Conservation (phyloP, 2,113 vertebrate species). For the Emydocephalus ijimae region DNA sequence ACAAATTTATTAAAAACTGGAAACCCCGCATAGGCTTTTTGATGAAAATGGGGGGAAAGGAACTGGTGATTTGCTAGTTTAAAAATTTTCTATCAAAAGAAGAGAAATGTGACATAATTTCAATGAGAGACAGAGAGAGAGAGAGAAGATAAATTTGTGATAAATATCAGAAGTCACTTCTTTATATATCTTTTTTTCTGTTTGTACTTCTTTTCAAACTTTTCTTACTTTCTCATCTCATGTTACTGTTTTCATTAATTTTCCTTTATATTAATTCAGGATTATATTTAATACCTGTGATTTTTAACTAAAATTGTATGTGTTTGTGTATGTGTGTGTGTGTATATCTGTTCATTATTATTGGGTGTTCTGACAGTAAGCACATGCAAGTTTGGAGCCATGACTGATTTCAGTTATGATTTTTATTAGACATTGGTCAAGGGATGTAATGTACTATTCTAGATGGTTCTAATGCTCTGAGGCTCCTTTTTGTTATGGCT, state of each 20-base stretch:
- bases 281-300: background rate
- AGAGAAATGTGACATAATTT: background rate
- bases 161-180: background rate
- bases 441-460: background rate
- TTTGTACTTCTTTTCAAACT: background rate
- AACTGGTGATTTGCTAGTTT: background rate
- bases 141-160: background rate
- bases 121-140: background rate
- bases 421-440: background rate
- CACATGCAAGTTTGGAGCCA: background rate
- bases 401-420: background rate
- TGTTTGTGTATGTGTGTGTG: background rate
- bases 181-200: background rate
- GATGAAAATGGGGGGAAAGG: background rate
- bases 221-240: background rate
- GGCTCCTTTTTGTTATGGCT: background rate
- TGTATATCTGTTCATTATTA: background rate
- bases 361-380: background rate
- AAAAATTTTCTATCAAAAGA: background rate
- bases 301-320: background rate
- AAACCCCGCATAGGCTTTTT: background rate
- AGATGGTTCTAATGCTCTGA: background rate
- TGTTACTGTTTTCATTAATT: background rate
- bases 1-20: background rate
- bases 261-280: background rate